These are phyloP conservation scores for Pheosia gnoma DNA, from an alignment of 2,888 invertebrate species.

Conservation along the genomic window DNA sequence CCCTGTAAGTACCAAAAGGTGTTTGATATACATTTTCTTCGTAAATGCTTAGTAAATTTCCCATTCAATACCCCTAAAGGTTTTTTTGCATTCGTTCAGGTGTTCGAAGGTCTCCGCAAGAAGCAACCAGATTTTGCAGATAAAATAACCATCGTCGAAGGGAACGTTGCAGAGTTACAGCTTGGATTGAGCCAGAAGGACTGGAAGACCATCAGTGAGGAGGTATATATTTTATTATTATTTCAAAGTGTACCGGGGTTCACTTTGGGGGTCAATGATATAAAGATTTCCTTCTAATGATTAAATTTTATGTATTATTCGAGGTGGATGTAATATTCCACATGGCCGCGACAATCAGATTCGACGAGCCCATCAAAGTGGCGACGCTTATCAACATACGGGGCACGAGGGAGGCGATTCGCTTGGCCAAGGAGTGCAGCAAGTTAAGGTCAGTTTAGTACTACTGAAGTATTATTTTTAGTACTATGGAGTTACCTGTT, in stretches of 20 bases:
- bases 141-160: slow-evolving; percentile 22
- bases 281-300: neutral
- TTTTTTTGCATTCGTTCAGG: slow-evolving; percentile 9
- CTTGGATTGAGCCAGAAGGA: slow-evolving; percentile 30
- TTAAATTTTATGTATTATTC: slow-evolving; percentile 7
- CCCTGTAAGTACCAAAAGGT: no score
- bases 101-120: slow-evolving; percentile 18
- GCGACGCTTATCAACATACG: slow-evolving; percentile 94
- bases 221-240: slow-evolving; percentile 12
- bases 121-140: slow-evolving; percentile 17
- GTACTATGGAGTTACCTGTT: no score
- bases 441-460: slow-evolving; percentile 68
- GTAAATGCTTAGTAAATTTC: no score
- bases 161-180: slow-evolving; percentile 24
- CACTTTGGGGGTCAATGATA: no score
- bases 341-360: slow-evolving; percentile 81
- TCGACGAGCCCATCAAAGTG: slow-evolving; percentile 92
- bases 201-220: slow-evolving; percentile 23
- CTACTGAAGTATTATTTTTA: no score
- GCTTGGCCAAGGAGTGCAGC: slow-evolving; percentile 88
- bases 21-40: no score
- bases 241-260: no score
- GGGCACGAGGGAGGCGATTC: slow-evolving; percentile 92
- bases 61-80: no score
- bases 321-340: slow-evolving; percentile 53